Percentiles rank a stretch among this genome's conserved stretches.
These are phyloP conservation scores for Crotalus tigris DNA, from an alignment of 2,113 vertebrate species.

Conservation along the genomic window DNA sequence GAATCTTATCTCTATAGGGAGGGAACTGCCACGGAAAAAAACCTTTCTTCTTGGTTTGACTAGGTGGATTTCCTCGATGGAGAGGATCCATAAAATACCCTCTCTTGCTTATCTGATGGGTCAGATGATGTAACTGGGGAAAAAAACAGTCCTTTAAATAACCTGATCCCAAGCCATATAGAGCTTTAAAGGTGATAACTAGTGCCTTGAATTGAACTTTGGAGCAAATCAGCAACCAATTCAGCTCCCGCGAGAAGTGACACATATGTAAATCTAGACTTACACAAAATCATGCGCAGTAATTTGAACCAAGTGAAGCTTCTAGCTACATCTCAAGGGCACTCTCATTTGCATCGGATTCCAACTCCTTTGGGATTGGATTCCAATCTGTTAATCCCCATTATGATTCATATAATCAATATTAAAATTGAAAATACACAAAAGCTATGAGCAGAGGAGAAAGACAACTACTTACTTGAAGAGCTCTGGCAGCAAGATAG, in stretches of 20 bases:
- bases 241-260: not conserved
- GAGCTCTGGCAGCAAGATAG: constrained; percentile 92
- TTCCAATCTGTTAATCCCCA: not conserved
- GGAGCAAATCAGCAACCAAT: not conserved
- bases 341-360: not conserved
- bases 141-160: not conserved
- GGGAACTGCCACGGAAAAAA: not conserved
- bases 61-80: not conserved
- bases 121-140: not conserved
- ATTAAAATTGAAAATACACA: not conserved
- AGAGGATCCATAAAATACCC: not conserved
- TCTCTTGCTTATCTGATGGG: not conserved
- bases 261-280: not conserved
- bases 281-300: not conserved
- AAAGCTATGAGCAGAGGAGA: not conserved
- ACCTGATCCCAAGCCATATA: not conserved
- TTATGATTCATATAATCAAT: accelerated
- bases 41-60: not conserved
- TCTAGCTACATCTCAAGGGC: not conserved
- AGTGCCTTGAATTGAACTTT: not conserved
- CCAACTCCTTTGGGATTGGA: not conserved
- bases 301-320: not conserved
- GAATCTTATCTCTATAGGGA: not conserved
- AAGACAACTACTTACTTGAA: constrained; percentile 76
- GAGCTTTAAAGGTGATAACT: not conserved